These are phyloP conservation scores for Chymomyza fuscimana DNA, from an alignment of 2,888 invertebrate genomes.

Conservation along the genomic window DNA sequence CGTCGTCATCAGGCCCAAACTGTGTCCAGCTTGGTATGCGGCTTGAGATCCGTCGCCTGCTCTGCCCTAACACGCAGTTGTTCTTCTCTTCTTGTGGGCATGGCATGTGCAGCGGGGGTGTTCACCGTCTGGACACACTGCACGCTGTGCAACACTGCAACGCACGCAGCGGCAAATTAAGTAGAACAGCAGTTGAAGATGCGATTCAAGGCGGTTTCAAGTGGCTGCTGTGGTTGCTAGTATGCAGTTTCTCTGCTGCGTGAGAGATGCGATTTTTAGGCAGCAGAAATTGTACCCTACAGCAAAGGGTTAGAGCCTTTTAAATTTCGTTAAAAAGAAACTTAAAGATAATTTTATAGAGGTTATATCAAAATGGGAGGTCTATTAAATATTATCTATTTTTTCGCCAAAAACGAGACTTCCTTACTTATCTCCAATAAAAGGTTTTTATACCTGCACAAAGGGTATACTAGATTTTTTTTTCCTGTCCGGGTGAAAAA, in stretches of 20 bases:
- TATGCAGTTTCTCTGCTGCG: conserved; percentile 16
- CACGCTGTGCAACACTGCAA: conserved; percentile 39
- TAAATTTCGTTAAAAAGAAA: background rate
- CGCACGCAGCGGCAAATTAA: conserved; percentile 72
- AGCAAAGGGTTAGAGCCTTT: background rate
- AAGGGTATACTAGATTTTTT: too few species aligned
- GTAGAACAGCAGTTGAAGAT: conserved; percentile 65
- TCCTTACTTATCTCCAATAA: too few species aligned
- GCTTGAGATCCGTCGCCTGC: background rate
- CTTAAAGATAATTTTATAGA: too few species aligned
- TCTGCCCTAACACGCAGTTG: background rate
- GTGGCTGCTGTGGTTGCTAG: conserved; percentile 25
- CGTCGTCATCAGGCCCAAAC: background rate
- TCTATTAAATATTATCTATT: too few species aligned
- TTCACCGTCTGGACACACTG: conserved; percentile 10
- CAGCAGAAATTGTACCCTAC: conserved; percentile 33
- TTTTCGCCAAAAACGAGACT: too few species aligned
- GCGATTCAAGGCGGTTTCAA: conserved; percentile 38
- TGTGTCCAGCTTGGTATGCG: background rate
- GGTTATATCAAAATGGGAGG: too few species aligned
- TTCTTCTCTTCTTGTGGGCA: background rate
- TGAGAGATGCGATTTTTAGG: conserved; percentile 42
- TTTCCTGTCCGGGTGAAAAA: too few species aligned
- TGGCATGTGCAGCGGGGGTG: conserved; percentile 13
- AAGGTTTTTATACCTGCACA: too few species aligned